These are phyloP conservation scores for Gobiocypris rarus DNA, from an alignment of 2,113 vertebrate species.

Conservation along the genomic window DNA sequence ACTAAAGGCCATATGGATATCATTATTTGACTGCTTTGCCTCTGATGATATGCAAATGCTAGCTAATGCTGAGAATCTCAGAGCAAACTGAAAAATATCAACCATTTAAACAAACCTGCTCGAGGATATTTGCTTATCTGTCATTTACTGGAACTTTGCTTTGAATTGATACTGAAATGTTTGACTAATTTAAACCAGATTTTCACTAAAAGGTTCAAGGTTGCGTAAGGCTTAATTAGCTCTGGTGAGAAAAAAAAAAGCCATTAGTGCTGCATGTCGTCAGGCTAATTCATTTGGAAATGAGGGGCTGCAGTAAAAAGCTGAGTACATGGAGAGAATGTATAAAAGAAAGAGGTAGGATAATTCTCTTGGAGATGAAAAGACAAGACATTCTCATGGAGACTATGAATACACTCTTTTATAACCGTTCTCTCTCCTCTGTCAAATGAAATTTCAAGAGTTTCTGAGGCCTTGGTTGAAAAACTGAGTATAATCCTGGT, in stretches of 20 bases:
- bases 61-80: neutral
- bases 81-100: neutral
- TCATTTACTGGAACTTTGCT: neutral
- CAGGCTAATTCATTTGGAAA: neutral
- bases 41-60: neutral
- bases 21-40: neutral
- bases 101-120: neutral
- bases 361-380: constrained; percentile 57
- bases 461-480: constrained; percentile 32
- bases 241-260: neutral
- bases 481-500: constrained; percentile 14
- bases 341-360: constrained; percentile 26
- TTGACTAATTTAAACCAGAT: neutral
- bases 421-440: constrained; percentile 16
- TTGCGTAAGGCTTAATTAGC: neutral
- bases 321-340: neutral
- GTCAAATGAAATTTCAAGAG: neutral
- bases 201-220: constrained; percentile 8
- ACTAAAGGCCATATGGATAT: neutral
- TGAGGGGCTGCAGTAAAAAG: neutral
- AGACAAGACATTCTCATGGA: constrained; percentile 53
- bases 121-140: neutral
- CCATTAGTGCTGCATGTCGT: constrained; percentile 18
- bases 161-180: neutral
- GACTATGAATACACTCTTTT: constrained; percentile 46